Percentiles rank a stretch among this genome's conserved stretches.
phyloP scores from a whole-genome alignment of 2,113 vertebrate species.

The Sminthopsis crassicaudata region DNA sequence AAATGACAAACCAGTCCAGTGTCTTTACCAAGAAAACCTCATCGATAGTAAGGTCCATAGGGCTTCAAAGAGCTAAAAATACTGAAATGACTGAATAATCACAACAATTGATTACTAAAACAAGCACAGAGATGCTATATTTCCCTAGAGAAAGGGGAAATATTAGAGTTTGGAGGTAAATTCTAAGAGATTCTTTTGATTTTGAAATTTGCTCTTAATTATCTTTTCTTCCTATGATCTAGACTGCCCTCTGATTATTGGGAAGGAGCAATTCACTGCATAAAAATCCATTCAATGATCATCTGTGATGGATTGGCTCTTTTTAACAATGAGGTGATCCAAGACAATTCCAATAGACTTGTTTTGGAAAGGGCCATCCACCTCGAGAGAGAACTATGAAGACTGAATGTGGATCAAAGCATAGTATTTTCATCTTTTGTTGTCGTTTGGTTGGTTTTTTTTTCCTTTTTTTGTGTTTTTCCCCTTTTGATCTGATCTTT shows the following conservation, averaged over 20 bases:
- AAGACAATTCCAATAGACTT: too few species aligned
- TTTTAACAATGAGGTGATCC: too few species aligned
- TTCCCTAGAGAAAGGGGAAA: neutral
- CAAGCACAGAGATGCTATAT: neutral
- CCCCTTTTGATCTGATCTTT: too few species aligned
- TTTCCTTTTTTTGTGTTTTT: too few species aligned
- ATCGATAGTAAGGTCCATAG: neutral
- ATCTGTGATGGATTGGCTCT: too few species aligned
- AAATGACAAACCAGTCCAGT: neutral
- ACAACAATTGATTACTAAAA: neutral
- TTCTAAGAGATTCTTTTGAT: conserved; percentile 28
- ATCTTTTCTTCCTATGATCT: conserved; percentile 27
- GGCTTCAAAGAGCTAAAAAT: neutral
- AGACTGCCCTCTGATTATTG: neutral
- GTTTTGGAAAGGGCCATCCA: too few species aligned
- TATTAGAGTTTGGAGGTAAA: conserved; percentile 11
- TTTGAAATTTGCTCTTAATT: conserved; percentile 46
- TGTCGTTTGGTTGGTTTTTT: too few species aligned
- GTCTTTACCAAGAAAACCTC: neutral
- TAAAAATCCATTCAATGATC: conserved; percentile 33
- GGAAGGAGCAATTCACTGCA: conserved; percentile 47
- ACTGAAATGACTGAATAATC: neutral
- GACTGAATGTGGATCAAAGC: too few species aligned
- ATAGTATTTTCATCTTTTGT: too few species aligned
- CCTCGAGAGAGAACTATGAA: too few species aligned